Evolutionary conservation across 2,113 vertebrate species (phyloP).

Genomic region (Oenanthe melanoleuca): DNA sequence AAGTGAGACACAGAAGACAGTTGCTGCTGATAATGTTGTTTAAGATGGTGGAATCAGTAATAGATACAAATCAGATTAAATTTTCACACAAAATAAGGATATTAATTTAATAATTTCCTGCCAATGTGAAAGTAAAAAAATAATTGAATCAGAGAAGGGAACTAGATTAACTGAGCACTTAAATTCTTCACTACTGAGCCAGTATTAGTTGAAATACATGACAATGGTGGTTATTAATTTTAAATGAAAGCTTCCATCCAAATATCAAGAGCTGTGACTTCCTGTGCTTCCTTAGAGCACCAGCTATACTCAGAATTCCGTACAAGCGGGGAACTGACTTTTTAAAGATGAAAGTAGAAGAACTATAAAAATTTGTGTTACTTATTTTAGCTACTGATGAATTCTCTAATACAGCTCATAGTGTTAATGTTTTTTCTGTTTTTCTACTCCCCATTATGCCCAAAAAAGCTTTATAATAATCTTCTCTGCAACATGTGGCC

Average conservation of each 20-base stretch:
- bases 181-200: not conserved
- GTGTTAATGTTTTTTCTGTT: not conserved
- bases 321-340: not conserved
- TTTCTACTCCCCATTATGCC: not conserved
- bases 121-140: not conserved
- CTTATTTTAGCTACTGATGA: not conserved
- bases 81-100: not conserved
- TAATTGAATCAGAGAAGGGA: not conserved
- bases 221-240: not conserved
- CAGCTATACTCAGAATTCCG: not conserved
- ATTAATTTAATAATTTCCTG: not conserved
- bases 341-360: not conserved
- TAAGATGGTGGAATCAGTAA: not conserved
- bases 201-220: not conserved
- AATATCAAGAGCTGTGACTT: not conserved
- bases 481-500: not conserved
- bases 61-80: not conserved
- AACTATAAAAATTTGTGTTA: not conserved
- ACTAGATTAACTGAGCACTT: not conserved
- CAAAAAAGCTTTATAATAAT: not conserved
- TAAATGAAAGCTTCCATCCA: not conserved
- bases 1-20: not conserved
- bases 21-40: not conserved
- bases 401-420: not conserved
- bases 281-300: not conserved